Percentiles rank a stretch among this genome's conserved stretches.
phyloP scores from a whole-genome alignment of 2,113 vertebrate species.

The Laterallus jamaicensis region DNA sequence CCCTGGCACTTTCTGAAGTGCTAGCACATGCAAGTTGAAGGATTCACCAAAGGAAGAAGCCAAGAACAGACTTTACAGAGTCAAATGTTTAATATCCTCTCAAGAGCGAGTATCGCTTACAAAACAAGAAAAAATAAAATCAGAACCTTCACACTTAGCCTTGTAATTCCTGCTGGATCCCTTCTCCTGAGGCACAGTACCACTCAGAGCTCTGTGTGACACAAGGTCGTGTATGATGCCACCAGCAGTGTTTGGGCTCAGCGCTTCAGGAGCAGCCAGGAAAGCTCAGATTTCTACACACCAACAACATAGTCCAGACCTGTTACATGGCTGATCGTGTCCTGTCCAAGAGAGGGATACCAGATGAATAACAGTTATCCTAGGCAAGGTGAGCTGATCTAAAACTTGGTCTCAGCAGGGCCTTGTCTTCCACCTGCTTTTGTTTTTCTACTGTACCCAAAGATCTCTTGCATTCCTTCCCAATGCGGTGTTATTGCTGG shows the following conservation, averaged over 20 bases:
- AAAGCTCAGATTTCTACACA: not conserved
- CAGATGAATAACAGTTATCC: constrained; percentile 27
- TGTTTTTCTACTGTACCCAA: constrained; percentile 14
- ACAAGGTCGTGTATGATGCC: not conserved
- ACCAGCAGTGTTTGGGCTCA: not conserved
- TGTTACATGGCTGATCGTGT: constrained; percentile 11
- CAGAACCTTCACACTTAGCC: constrained; percentile 44
- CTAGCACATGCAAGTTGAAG: not conserved
- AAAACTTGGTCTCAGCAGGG: constrained; percentile 38
- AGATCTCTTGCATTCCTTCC: not conserved
- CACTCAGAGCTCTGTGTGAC: not conserved
- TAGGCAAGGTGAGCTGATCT: constrained; percentile 47
- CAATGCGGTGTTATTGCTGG: constrained; percentile 71
- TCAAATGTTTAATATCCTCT: constrained; percentile 75
- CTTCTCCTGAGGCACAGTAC: not conserved
- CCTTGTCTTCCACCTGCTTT: constrained; percentile 54
- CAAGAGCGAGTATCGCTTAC: constrained; percentile 55
- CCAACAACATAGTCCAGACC: not conserved
- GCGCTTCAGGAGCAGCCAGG: not conserved
- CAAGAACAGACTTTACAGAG: constrained; percentile 63
- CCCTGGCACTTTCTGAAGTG: not conserved
- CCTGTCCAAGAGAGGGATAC: constrained; percentile 12
- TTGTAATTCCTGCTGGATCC: not conserved
- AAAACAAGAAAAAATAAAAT: constrained; percentile 43
- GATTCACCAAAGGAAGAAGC: not conserved